These are phyloP conservation scores for Hipparchia sbordonii DNA, from an alignment of 2,888 invertebrate species.

Conservation along the genomic window DNA sequence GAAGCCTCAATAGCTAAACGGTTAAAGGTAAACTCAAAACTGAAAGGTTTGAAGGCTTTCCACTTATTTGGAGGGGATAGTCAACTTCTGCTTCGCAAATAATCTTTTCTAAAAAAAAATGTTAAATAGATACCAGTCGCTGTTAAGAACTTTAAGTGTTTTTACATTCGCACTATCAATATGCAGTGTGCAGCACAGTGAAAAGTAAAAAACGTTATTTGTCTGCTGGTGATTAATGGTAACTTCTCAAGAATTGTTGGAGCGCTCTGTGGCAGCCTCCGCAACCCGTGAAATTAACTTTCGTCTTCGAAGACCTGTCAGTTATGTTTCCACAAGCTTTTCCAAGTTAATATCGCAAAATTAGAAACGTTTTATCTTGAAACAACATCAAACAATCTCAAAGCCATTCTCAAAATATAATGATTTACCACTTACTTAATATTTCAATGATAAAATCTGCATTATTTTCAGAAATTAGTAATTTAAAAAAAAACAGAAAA, in stretches of 20 bases:
- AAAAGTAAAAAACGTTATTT: constrained; percentile 21
- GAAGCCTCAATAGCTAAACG: too few species aligned
- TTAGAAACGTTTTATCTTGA: constrained; percentile 20
- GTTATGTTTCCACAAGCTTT: constrained; percentile 59
- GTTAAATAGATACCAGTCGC: background rate
- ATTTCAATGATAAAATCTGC: too few species aligned
- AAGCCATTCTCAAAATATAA: background rate
- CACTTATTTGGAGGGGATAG: too few species aligned
- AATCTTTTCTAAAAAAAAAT: too few species aligned
- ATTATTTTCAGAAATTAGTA: too few species aligned
- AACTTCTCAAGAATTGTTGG: constrained; percentile 14
- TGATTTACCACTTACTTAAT: too few species aligned
- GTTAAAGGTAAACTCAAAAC: too few species aligned
- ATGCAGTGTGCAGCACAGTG: constrained; percentile 16
- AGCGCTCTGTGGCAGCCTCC: constrained; percentile 70
- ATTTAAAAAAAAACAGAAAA: too few species aligned
- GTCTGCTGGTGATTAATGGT: constrained; percentile 21
- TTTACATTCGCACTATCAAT: constrained; percentile 13
- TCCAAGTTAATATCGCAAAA: constrained; percentile 19
- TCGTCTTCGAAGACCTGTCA: constrained; percentile 66
- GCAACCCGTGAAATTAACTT: constrained; percentile 81
- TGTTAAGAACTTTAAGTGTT: background rate
- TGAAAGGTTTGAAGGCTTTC: too few species aligned
- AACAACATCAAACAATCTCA: constrained; percentile 1
- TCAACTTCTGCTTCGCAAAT: too few species aligned